Conservation (phyloP, 2,888 invertebrate species). For the Amphipoea lucens region DNA sequence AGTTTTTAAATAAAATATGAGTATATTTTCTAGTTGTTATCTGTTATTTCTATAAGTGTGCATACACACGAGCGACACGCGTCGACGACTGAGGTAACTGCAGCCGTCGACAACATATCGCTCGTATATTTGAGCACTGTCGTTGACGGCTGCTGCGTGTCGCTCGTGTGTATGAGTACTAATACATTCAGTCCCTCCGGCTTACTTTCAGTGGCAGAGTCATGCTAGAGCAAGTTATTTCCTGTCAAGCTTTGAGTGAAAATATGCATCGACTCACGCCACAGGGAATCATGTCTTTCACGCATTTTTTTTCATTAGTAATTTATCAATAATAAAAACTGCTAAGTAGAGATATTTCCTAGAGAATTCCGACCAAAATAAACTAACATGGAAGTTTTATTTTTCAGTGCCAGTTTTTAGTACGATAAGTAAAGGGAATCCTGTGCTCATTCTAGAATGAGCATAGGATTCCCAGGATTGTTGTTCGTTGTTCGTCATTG, state of each 20-base stretch:
- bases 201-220: not conserved
- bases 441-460: constrained; percentile 31
- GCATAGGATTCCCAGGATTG: too few species aligned
- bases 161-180: not conserved
- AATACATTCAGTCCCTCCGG: not conserved
- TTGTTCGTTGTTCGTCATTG: too few species aligned
- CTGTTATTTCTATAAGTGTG: not conserved
- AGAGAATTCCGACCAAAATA: not conserved
- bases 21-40: not conserved
- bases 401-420: constrained; percentile 31
- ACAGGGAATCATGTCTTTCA: not conserved
- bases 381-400: constrained; percentile 2
- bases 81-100: too few species aligned
- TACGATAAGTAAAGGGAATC: constrained; percentile 45
- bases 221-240: too few species aligned
- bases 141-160: not conserved
- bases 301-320: not conserved
- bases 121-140: too few species aligned
- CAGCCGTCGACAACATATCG: too few species aligned
- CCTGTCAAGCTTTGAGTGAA: not conserved
- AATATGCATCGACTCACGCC: not conserved
- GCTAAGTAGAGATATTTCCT: not conserved
- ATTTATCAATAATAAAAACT: not conserved
- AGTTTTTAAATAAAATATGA: not conserved
- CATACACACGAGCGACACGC: not conserved